phyloP scores from a whole-genome alignment of 2,888 invertebrate species.

The Drosophila prostipennis region DNA sequence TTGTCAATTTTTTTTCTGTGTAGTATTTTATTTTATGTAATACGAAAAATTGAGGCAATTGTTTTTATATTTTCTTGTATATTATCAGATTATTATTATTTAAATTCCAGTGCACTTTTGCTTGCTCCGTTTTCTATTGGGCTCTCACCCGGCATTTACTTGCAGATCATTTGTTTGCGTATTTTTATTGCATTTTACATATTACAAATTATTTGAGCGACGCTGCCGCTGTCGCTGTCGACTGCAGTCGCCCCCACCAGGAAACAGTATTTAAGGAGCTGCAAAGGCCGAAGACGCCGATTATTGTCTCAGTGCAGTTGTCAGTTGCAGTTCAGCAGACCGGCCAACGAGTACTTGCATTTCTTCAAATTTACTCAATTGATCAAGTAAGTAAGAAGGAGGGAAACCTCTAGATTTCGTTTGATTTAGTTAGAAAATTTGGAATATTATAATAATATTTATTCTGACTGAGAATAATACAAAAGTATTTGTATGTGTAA shows the following conservation, averaged over 20 bases:
- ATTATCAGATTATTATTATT: too few species aligned
- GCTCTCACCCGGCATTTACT: slow-evolving; percentile 7
- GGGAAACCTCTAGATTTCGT: neutral
- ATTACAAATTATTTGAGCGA: slow-evolving; percentile 34
- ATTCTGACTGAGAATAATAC: too few species aligned
- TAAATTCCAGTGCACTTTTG: neutral
- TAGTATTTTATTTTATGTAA: too few species aligned
- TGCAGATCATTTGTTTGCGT: slow-evolving; percentile 38
- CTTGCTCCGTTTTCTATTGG: slow-evolving; percentile 5
- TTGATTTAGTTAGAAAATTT: neutral
- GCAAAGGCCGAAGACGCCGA: slow-evolving; percentile 14
- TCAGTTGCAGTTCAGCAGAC: slow-evolving; percentile 39
- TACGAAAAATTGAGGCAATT: too few species aligned
- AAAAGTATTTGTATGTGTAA: neutral
- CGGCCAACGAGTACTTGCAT: slow-evolving; percentile 26
- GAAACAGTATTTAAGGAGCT: slow-evolving; percentile 34
- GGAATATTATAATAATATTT: too few species aligned
- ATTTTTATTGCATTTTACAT: slow-evolving; percentile 33
- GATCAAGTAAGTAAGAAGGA: slow-evolving; percentile 25
- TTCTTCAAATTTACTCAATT: slow-evolving; percentile 26
- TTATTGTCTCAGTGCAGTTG: slow-evolving; percentile 49
- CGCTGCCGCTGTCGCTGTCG: slow-evolving; percentile 9
- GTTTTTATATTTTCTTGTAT: too few species aligned
- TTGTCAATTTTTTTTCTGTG: too few species aligned
- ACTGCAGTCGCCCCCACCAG: slow-evolving; percentile 27